A percentile compares a stretch with the other conserved stretches of the same genome.
These are phyloP conservation scores for Hyphantria cunea DNA, from an alignment of 1,140 invertebrate genomes.

Conservation along the genomic window DNA sequence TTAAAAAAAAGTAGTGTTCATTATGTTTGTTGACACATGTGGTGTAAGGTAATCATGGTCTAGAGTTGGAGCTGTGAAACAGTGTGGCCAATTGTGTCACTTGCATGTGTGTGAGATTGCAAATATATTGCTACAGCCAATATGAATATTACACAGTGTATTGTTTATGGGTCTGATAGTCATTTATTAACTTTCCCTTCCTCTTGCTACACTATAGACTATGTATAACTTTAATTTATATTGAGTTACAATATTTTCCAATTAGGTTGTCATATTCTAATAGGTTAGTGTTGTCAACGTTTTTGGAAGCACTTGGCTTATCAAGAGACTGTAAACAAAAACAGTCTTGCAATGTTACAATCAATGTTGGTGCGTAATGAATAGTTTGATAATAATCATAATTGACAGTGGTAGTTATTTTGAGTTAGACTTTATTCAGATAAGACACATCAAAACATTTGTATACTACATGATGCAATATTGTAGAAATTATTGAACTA, in stretches of 20 bases:
- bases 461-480: constrained; percentile 27
- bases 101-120: constrained; percentile 1
- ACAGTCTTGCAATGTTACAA: constrained; percentile 22
- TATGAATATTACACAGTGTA: background rate
- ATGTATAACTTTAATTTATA: too few relatives aligned
- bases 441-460: constrained; percentile 26
- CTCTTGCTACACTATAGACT: background rate
- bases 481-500: constrained; percentile 5
- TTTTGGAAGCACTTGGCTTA: constrained; percentile 18
- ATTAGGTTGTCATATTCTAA: too few relatives aligned
- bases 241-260: too few relatives aligned
- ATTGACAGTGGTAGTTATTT: constrained; percentile 18
- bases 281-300: background rate
- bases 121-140: too few relatives aligned
- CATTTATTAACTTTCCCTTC: background rate
- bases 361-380: constrained; percentile 25
- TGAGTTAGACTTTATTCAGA: constrained; percentile 7
- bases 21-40: constrained; percentile 42
- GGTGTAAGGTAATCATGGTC: constrained; percentile 20
- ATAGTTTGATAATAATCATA: constrained; percentile 26
- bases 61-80: constrained; percentile 15
- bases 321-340: constrained; percentile 25
- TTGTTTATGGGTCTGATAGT: background rate
- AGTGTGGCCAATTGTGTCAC: background rate
- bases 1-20: constrained; percentile 35